Evolutionary conservation across 2,113 vertebrate species (phyloP).

Genomic region (Balaeniceps rex): DNA sequence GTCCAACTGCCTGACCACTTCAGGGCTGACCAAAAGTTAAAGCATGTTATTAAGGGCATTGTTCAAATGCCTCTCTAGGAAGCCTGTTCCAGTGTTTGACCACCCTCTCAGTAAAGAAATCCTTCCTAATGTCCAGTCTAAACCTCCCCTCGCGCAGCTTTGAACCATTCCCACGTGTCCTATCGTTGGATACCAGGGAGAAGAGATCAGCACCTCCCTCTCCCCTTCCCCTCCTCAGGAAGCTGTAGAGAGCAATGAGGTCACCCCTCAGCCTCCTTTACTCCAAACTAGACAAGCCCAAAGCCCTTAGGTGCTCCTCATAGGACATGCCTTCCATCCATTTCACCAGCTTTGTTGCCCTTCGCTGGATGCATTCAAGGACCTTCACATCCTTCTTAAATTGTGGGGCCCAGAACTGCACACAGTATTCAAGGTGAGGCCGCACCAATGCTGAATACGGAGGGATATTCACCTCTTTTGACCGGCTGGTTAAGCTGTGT

Average conservation of each 20-base stretch:
- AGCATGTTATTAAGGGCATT: background rate
- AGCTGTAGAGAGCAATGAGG: background rate
- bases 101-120: background rate
- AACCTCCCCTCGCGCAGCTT: background rate
- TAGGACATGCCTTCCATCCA: background rate
- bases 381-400: background rate
- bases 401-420: background rate
- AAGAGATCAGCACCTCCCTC: background rate
- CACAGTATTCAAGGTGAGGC: background rate
- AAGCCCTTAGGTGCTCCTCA: background rate
- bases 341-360: background rate
- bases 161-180: too few relatives aligned
- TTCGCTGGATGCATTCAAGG: background rate
- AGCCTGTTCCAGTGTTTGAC: background rate
- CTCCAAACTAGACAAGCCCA: background rate
- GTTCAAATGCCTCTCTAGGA: background rate
- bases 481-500: background rate
- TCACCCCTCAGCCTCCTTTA: background rate
- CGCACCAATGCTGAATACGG: rapidly evolving
- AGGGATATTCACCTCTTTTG: background rate
- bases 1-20: background rate
- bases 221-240: background rate
- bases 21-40: background rate
- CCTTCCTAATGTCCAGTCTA: background rate
- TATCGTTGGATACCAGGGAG: background rate